Conservation (phyloP, 2,888 invertebrate genomes). For the Exephanes ischioxanthus region DNA sequence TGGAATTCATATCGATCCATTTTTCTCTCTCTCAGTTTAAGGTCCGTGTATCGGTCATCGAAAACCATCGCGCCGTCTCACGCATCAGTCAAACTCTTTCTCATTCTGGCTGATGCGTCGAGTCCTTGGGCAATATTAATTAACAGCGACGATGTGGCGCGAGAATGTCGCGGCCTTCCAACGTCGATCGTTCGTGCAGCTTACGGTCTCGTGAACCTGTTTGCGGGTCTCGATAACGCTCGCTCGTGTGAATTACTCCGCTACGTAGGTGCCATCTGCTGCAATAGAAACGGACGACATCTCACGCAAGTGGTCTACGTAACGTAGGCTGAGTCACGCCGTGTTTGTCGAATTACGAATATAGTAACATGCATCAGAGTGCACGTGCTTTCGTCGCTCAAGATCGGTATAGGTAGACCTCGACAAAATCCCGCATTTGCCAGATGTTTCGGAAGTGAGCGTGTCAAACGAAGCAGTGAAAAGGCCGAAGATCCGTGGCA, state of each 20-base stretch:
- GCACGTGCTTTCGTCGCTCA: constrained; percentile 9
- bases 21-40: neutral
- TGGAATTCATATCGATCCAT: too few species aligned
- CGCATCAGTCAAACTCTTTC: constrained; percentile 2
- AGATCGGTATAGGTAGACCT: neutral
- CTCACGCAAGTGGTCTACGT: neutral
- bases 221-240: neutral
- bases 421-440: constrained; percentile 9
- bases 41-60: neutral
- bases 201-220: constrained; percentile 24
- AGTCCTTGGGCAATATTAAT: constrained; percentile 60
- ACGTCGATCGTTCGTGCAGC: constrained; percentile 26
- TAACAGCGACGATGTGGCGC: constrained; percentile 35
- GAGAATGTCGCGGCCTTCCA: constrained; percentile 49
- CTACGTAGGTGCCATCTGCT: neutral
- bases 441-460: constrained; percentile 13
- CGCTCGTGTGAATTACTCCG: neutral
- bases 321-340: constrained; percentile 11
- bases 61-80: neutral
- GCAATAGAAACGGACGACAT: neutral
- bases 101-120: constrained; percentile 32
- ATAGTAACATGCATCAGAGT: neutral
- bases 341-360: neutral
- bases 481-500: neutral
- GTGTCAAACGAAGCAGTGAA: neutral